A percentile compares a stretch with the other conserved stretches of the same genome.
These are phyloP conservation scores for Selenia dentaria DNA, from an alignment of 2,888 invertebrate genomes.

Conservation along the genomic window DNA sequence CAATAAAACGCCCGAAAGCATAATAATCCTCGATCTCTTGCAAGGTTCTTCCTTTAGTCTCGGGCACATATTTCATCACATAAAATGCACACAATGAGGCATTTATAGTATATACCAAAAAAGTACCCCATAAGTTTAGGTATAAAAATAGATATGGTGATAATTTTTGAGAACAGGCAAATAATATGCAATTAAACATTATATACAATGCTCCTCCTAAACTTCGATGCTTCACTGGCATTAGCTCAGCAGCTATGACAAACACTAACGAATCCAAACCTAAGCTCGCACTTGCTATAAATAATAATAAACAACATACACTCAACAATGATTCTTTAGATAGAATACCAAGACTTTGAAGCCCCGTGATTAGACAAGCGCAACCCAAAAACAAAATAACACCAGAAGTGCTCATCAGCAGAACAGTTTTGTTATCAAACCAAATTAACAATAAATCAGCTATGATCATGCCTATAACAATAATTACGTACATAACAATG, in stretches of 20 bases:
- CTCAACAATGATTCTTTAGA: neutral
- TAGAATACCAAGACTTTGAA: neutral
- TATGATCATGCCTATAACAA: neutral
- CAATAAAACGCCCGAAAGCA: conserved; percentile 1
- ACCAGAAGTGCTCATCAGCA: neutral
- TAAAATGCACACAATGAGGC: conserved; percentile 2
- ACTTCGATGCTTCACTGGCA: conserved; percentile 28
- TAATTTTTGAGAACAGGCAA: neutral
- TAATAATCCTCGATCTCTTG: conserved; percentile 37
- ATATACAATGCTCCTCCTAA: conserved; percentile 8
- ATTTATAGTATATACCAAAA: neutral
- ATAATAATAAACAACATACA: neutral
- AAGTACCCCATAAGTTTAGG: neutral
- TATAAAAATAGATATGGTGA: neutral
- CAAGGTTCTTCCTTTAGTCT: conserved; percentile 31
- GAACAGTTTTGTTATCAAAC: neutral
- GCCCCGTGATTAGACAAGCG: neutral
- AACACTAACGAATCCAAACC: neutral
- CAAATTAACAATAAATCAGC: neutral
- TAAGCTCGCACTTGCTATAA: neutral
- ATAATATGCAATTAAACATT: neutral
- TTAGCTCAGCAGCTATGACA: conserved; percentile 6
- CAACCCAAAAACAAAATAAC: neutral
- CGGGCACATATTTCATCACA: conserved; percentile 34
- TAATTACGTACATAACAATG: neutral